Base-by-base conservation (phyloP, 2,113 vertebrate genomes). In the Podarcis raffonei region DNA sequence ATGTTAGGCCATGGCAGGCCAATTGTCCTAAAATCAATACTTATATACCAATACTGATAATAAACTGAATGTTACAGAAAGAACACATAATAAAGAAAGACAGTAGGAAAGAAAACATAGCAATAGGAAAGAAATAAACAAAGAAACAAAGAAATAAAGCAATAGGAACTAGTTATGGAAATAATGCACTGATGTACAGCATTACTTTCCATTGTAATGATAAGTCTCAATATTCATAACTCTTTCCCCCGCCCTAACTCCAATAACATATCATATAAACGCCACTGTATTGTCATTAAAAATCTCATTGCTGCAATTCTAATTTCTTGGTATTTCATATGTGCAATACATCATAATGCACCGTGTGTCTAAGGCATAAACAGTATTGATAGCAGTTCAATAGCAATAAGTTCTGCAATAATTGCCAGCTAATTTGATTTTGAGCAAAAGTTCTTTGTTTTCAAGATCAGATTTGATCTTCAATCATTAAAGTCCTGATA, bases 401-500 rank as follows among this genome's bases (percentile, higher is more conserved):
- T 90, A 85, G 37, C 53, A 91, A 90, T 25, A 7, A 85, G 12
- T 0, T 3, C 48, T 90, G 90, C 93, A 94, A 93, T 95, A 94
- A 95, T 92, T 93, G 86, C 18, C 12, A 81, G 65, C 16, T 93
- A 95, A 95, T 95, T 93, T 91, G 90, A 89, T 91, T 94, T 93
- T 90, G 68, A 93, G 59, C 2, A 92, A 62, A 94, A 92, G 20
- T 91, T 92, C 78, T 91, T 92, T 90, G 86, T 84, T 94, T 94
- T 91, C 93, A 78, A 93, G 87, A 92, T 68, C 91, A 0, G 1
- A 88, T 93, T 83, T 91, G 16, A 39, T 92, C 88, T 59, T 85
- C 88, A 75, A 88, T 93, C 81, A 91, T 92, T 94, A 91, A 89
- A 91, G 30, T 39, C 75, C 32, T 85, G 91, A 91, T 91, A 88